Conservation (phyloP, 2,888 invertebrate genomes). For the Zeuzera pyrina region DNA sequence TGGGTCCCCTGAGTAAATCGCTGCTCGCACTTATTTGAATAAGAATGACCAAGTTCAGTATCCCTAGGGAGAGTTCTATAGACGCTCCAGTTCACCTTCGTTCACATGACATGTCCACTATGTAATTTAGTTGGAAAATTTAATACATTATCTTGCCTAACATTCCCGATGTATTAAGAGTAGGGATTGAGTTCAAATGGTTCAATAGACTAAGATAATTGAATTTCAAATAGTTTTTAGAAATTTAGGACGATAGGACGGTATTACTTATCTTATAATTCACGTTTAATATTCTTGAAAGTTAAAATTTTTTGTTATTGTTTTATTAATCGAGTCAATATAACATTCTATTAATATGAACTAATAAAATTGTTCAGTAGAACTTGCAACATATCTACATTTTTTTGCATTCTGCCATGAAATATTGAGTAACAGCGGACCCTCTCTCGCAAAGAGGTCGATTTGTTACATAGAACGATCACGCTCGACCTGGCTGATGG, state of each 20-base stretch:
- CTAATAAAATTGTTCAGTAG: neutral
- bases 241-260: too few relatives aligned
- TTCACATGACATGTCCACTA: constrained; percentile 29
- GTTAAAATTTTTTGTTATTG: too few relatives aligned
- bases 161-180: constrained; percentile 2
- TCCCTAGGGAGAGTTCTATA: constrained; percentile 24
- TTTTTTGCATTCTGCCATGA: constrained; percentile 6
- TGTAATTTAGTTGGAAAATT: constrained; percentile 30
- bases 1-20: constrained; percentile 43
- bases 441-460: constrained; percentile 25
- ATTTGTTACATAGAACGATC: constrained; percentile 40
- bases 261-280: too few relatives aligned
- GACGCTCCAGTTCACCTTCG: constrained; percentile 33
- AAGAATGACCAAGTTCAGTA: constrained; percentile 49
- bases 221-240: too few relatives aligned
- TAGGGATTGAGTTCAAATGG: neutral
- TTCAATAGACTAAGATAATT: too few relatives aligned
- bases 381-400: neutral
- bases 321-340: too few relatives aligned
- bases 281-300: too few relatives aligned
- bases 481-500: constrained; percentile 29
- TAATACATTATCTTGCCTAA: constrained; percentile 22
- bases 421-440: constrained; percentile 31
- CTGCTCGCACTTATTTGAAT: constrained; percentile 61
- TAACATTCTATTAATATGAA: neutral